Conservation (phyloP, 2,113 vertebrate species). For the Proteles cristata region DNA sequence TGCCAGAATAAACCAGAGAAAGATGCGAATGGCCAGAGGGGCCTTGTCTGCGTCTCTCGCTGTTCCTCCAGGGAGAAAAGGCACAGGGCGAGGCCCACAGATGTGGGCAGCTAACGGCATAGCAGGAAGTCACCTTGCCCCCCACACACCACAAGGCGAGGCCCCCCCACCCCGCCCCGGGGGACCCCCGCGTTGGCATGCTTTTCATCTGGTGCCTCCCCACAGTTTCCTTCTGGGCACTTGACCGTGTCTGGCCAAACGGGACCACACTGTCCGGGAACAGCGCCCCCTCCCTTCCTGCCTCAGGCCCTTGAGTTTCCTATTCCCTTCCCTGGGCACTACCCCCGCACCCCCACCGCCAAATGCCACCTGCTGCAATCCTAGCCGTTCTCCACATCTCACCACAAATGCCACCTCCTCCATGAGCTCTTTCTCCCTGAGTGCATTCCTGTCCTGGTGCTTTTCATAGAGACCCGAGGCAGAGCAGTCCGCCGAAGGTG, state of each 20-base stretch:
- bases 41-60: neutral
- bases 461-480: neutral
- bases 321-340: neutral
- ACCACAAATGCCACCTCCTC: neutral
- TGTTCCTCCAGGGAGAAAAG: neutral
- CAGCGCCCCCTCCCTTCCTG: neutral
- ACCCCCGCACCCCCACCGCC: neutral
- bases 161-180: neutral
- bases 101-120: neutral
- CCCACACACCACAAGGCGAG: neutral
- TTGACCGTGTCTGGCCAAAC: neutral
- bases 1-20: neutral
- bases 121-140: neutral
- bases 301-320: neutral
- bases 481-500: rapidly evolving
- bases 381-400: neutral
- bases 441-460: rapidly evolving
- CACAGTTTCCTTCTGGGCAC: rapidly evolving
- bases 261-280: neutral
- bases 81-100: neutral
- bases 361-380: neutral
- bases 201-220: too few relatives aligned
- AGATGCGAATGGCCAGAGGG: neutral
- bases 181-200: too few relatives aligned
- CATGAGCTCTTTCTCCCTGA: rapidly evolving